Evolutionary conservation across 2,888 invertebrate species (phyloP), one percentile per base, ranked within the genome.

Genomic region (Drosophila sordidapex): DNA sequence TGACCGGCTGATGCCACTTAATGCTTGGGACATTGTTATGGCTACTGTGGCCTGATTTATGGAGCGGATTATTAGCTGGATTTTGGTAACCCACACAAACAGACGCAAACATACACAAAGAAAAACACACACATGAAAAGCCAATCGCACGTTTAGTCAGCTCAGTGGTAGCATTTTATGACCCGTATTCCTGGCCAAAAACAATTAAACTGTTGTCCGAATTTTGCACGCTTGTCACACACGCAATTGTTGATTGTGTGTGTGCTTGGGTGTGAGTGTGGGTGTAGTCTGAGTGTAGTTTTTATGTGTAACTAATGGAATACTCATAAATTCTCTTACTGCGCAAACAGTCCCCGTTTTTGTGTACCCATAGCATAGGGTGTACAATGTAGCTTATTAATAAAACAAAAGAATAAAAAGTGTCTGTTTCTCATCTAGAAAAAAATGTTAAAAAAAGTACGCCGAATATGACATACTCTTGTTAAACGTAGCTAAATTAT

Each of bases 171-270:
- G 36, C 64, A 59, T 83, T 88, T 88, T 76, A 89, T 78, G 87
- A 68, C 66, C 46, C 27, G 57, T 69, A 43, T 58, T 54, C 64
- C 46, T 51, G 68, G 36, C 57, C 65, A 70, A 76, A 79, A 83
- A 83, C 90, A 89, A 85, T 85, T 76, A 89, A 83, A 74, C 70
- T 63, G 43, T 48, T 70, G 72, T 85, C 85, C 64, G 70, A 56
- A 67, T 56, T 43, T 82, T 72, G 60, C 70, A 89, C 88, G 78
- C 90, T 49, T 70, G 83, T 83, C 89, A 90, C 86, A 89, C 74
- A 81, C 74, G 60, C 58, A 60, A 52, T 56, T 60, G 21, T 67
- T 49, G 38, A 31, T 18, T 10, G 53, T 38, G 43, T n/a, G 40
- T 18, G 31, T 46, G 31, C 35, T n/a, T 53, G 33, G 27, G 56